Evolutionary conservation across 1,140 invertebrate species (phyloP), one percentile per base, ranked within the genome.

Genomic region (Schlechtendalia chinensis): DNA sequence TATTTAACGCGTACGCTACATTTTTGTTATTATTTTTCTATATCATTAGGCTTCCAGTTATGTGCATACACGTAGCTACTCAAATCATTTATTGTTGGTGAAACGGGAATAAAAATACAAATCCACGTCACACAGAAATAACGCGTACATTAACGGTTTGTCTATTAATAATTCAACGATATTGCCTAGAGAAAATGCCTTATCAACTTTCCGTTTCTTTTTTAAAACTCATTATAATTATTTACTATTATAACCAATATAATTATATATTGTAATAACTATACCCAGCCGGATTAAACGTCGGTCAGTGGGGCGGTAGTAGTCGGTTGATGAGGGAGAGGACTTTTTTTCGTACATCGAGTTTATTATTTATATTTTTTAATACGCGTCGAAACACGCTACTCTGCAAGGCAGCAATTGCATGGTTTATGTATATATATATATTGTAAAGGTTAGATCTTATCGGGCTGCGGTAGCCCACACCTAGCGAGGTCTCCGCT

Each of bases 371-470:
- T 24, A 14, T 53, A 27, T 53, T 47, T 50, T 39, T 45, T 16
- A 22, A 65, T 71, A 53, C 17, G 22, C 10, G 11, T 29, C 24
- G 10, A 54, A 72, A 72, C 69, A 72, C 69, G 50, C 50, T 14
- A 72, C 27, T 8, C 32, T 8, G 16, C 39, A n/a, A n/a, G n/a
- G n/a, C n/a, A n/a, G n/a, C n/a, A 32, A 0, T 22, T 19, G 24
- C 14, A 27, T 24, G 2, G 29, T 39, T 32, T 10, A 16, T 59
- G 5, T 5, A 24, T 24, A 24, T 58, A 24, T 54, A n/a, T 54
- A 56, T 8, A 56, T 56, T 56, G n/a, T 56, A 6, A 0, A 16
- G 75, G 58, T 79, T 58, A 79, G 75, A 79, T 79, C 22, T 79
- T 79, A 79, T 79, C 75, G 75, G 39, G 29, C 22, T 10, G 14